Evolutionary conservation across 1,140 invertebrate genomes (phyloP).

Genomic region (Zaprionus capensis): DNA sequence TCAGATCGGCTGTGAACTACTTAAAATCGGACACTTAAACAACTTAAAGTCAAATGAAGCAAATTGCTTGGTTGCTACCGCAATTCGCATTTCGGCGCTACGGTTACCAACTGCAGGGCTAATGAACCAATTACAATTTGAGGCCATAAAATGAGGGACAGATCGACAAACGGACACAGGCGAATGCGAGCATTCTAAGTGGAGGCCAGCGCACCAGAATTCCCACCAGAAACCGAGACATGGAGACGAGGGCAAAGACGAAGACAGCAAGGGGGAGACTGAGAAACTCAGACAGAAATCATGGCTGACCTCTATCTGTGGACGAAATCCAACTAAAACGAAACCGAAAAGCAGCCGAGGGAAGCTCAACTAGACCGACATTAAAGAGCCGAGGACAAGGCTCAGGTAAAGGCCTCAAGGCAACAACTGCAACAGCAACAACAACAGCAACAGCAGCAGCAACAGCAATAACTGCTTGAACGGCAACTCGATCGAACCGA

Average conservation of each 20-base stretch:
- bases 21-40: slow-evolving; percentile 48
- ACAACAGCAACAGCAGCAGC: not conserved
- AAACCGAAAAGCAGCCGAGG: slow-evolving; percentile 67
- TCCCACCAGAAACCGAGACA: slow-evolving; percentile 59
- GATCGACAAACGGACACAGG: slow-evolving; percentile 16
- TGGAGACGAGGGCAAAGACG: not conserved
- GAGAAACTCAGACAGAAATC: slow-evolving; percentile 50
- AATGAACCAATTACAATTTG: slow-evolving; percentile 74
- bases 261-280: not conserved
- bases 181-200: slow-evolving; percentile 52
- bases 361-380: slow-evolving; percentile 69
- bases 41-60: slow-evolving; percentile 50
- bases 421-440: slow-evolving; percentile 16
- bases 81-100: slow-evolving; percentile 23
- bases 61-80: slow-evolving; percentile 59
- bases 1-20: slow-evolving; percentile 48
- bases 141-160: slow-evolving; percentile 60
- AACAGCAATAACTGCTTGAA: slow-evolving; percentile 20
- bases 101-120: slow-evolving; percentile 58
- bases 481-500: slow-evolving; percentile 41
- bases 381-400: slow-evolving; percentile 63
- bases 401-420: slow-evolving; percentile 44
- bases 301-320: slow-evolving; percentile 72
- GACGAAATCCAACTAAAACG: slow-evolving; percentile 56
- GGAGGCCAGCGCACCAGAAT: slow-evolving; percentile 54